Evolutionary conservation across 1,140 invertebrate species (phyloP), one percentile per base, ranked within the genome.

Genomic region (Drosophila nikananu): DNA sequence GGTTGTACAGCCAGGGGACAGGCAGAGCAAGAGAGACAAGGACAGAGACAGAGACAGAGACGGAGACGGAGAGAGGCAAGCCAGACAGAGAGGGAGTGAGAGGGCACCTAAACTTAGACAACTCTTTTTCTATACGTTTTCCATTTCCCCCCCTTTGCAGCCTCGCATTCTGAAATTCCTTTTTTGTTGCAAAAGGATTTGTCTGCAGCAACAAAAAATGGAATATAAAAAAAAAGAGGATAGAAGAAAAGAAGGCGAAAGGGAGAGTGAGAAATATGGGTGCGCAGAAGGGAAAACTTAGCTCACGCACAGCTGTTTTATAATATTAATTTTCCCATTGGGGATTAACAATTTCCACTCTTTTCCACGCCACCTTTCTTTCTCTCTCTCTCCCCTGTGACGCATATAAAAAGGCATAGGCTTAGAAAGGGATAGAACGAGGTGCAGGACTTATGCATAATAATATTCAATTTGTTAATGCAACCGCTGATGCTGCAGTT

Each of bases 321-420:
- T 89, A 86, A 89, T 80, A 91, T 91, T 86, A 91, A 91, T 91
- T 91, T 91, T 91, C 89, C 90, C 89, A 91, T 83, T 91, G 82
- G 84, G 89, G 89, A 91, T 91, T 91, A 91, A 91, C 80, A 86
- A 89, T 86, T 91, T 76, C 80, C 77, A 82, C 79, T 75, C 58
- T 75, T 74, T 86, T 68, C n/a, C 44, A 46, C 25, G 46, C 75
- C 62, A 57, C 64, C 54, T 44, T 46, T 62, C 30, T 2, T 12
- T 61, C 30, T 39, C 32, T 35, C 30, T 4, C 32, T 41, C 13
- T n/a, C 23, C 21, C 51, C 51, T 48, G 30, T 17, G 25, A 30
- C 49, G 39, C 13, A 25, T 13, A n/a, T 41, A 35, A 15, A n/a
- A n/a, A n/a, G n/a, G 57, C 7, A 23, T 9, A 15, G 25, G 39